Percentiles rank a stretch among this genome's conserved stretches.
Conservation (phyloP, 2,888 invertebrate genomes). For the Sphaerophoria rueppellii region DNA sequence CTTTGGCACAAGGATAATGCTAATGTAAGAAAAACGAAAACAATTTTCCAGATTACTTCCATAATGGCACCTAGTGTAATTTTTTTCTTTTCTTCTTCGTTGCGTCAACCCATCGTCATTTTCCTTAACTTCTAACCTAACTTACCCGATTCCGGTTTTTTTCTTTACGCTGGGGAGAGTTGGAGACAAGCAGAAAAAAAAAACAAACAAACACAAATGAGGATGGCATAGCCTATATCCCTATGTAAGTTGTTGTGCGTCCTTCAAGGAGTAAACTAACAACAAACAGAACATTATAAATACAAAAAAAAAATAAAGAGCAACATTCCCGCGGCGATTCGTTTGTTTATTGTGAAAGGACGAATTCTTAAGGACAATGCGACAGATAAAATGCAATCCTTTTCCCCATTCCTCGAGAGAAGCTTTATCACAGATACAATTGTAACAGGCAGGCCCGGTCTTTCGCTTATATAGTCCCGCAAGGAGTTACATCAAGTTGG, state of each 20-base stretch:
- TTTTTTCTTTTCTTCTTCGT: conserved; percentile 18
- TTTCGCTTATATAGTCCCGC: conserved; percentile 45
- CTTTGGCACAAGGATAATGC: conserved; percentile 73
- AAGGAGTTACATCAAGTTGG: conserved; percentile 37
- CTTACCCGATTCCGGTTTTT: neutral
- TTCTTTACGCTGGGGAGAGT: neutral
- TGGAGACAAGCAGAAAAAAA: neutral
- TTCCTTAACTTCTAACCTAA: conserved; percentile 15
- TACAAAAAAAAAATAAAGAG: conserved; percentile 28
- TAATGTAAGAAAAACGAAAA: conserved; percentile 71
- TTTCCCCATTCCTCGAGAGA: conserved; percentile 28
- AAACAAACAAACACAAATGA: conserved; percentile 50
- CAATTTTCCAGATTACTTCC: conserved; percentile 72
- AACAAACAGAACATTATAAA: conserved; percentile 45
- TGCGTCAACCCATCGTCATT: neutral
- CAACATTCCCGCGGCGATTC: conserved; percentile 67
- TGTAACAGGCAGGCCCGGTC: conserved; percentile 64
- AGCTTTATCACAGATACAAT: conserved; percentile 62
- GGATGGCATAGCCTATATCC: conserved; percentile 47
- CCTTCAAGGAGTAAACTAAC: conserved; percentile 59
- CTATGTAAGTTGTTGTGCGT: conserved; percentile 58
- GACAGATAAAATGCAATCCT: conserved; percentile 73
- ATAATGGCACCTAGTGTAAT: conserved; percentile 71
- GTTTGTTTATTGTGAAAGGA: conserved; percentile 63
- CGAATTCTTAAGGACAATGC: conserved; percentile 55